Conservation (phyloP, 2,113 vertebrate species). For the Hippopotamus amphibius region DNA sequence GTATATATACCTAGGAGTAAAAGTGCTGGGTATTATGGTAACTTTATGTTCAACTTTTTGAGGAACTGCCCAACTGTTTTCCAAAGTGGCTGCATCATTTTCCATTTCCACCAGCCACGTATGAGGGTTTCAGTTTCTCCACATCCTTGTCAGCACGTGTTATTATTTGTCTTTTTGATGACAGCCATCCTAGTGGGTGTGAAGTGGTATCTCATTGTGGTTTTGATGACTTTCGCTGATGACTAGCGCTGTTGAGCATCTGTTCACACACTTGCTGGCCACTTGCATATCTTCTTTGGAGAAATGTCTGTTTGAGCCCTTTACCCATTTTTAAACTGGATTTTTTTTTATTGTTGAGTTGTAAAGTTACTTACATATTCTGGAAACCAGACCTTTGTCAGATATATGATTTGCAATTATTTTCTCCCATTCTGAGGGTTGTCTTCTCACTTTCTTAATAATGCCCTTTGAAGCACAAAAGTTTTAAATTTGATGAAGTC, state of each 20-base stretch:
- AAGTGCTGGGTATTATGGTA: too few relatives aligned
- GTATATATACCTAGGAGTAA: too few relatives aligned
- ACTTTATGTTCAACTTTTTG: background rate
- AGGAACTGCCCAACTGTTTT: background rate
- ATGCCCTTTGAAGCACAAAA: background rate
- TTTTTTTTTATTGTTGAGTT: constrained; percentile 31
- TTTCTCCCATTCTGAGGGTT: background rate
- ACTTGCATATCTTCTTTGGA: constrained; percentile 1
- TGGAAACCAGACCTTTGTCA: background rate
- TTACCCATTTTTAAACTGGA: background rate
- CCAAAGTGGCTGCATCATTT: background rate
- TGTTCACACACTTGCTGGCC: background rate
- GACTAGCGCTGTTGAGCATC: too few relatives aligned
- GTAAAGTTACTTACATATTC: background rate
- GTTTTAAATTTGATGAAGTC: background rate
- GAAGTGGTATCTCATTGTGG: background rate
- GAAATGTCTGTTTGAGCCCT: constrained; percentile 4
- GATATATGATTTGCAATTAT: background rate
- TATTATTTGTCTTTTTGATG: background rate
- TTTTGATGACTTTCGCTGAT: background rate
- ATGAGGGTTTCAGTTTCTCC: background rate
- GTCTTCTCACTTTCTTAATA: constrained; percentile 15
- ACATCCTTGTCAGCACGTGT: background rate
- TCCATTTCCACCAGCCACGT: background rate
- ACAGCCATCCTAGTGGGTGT: background rate